Percentiles rank a stretch among this genome's conserved stretches.
Evolutionary conservation across 2,113 vertebrate species (phyloP).

Genomic region (Pagrus major): DNA sequence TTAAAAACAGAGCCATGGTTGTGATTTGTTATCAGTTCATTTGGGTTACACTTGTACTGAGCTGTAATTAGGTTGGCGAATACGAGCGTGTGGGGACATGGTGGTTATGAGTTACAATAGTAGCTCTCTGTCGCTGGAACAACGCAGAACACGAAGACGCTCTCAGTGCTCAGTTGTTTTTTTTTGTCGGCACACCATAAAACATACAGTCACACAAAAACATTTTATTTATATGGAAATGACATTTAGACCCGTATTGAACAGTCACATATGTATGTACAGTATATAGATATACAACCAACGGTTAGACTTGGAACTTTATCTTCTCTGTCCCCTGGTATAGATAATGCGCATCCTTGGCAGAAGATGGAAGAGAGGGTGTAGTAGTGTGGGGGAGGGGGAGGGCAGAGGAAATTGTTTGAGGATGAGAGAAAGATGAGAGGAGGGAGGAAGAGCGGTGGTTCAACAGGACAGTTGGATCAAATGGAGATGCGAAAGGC

Average conservation of each 20-base stretch:
- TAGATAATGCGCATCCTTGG: conserved; percentile 40
- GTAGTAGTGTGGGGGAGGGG: background rate
- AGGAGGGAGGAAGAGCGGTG: conserved; percentile 64
- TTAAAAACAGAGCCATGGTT: background rate
- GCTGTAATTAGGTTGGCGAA: conserved; percentile 33
- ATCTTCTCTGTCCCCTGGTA: background rate
- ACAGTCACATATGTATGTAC: background rate
- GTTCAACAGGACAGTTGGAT: conserved; percentile 73
- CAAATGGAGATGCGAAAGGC: conserved; percentile 64
- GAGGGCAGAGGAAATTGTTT: conserved; percentile 45
- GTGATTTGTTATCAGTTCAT: conserved; percentile 36
- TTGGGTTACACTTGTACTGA: conserved; percentile 22
- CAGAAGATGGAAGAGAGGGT: background rate
- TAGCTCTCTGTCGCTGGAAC: conserved; percentile 31
- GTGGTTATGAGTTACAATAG: conserved; percentile 23
- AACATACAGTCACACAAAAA: too few species aligned
- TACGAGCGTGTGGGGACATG: background rate
- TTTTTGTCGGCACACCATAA: background rate
- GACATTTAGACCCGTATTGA: background rate
- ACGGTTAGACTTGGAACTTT: background rate
- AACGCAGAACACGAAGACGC: background rate
- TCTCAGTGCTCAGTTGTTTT: too few species aligned
- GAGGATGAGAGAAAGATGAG: conserved; percentile 73
- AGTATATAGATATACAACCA: background rate
- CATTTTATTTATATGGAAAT: background rate